These are phyloP conservation scores for Pollimyrus isidori DNA, from an alignment of 2,113 vertebrate species.

Conservation along the genomic window DNA sequence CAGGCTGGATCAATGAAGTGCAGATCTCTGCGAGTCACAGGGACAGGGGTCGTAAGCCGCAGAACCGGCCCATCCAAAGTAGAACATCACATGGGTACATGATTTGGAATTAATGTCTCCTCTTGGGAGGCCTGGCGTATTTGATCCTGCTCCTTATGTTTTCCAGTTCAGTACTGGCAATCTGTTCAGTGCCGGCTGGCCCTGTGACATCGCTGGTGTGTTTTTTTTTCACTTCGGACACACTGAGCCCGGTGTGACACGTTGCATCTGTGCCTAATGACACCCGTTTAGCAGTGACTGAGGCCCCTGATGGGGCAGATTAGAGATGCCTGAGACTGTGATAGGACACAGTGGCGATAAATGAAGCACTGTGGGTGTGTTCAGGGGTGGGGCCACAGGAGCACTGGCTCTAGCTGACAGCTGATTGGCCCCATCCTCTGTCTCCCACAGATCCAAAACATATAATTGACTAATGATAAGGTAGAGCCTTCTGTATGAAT, in stretches of 20 bases:
- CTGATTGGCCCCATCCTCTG: not conserved
- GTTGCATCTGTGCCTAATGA: conserved; percentile 1
- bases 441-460: not conserved
- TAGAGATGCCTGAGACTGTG: not conserved
- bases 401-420: not conserved
- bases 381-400: not conserved
- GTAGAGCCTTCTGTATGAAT: not conserved
- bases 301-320: not conserved
- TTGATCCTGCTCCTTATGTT: not conserved
- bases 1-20: not conserved
- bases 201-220: not conserved
- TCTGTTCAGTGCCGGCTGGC: not conserved
- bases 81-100: not conserved
- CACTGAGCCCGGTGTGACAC: not conserved
- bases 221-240: not conserved
- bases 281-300: not conserved
- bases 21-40: not conserved
- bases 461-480: not conserved
- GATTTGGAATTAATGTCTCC: not conserved
- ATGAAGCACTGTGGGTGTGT: not conserved
- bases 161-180: not conserved
- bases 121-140: not conserved
- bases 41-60: not conserved
- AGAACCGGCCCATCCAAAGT: not conserved
- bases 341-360: not conserved